A percentile compares a stretch with the other conserved stretches of the same genome.
phyloP scores from a whole-genome alignment of 2,113 vertebrate genomes.

The Engraulis encrasicolus region DNA sequence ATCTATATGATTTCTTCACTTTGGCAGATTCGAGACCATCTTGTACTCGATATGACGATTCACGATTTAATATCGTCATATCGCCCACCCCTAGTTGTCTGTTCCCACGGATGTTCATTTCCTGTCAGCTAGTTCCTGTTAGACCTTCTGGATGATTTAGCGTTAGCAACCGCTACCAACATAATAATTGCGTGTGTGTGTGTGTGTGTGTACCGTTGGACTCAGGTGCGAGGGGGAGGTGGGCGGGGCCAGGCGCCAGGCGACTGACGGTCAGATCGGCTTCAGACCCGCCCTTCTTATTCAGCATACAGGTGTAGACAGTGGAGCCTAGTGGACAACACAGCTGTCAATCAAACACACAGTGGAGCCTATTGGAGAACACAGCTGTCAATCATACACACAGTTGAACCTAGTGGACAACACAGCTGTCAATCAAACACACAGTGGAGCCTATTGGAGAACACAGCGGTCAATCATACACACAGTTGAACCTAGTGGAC shows the following conservation, averaged over 20 bases:
- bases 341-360: constrained; percentile 1
- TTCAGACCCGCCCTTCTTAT: constrained; percentile 84
- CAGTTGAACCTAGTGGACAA: constrained; percentile 80
- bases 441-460: too few species aligned
- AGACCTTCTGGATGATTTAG: background rate
- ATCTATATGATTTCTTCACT: too few species aligned
- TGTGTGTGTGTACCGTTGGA: constrained; percentile 79
- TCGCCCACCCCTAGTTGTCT: too few species aligned
- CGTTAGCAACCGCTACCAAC: background rate
- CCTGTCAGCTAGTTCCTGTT: background rate
- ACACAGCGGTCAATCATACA: too few species aligned
- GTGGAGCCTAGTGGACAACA: constrained; percentile 80
- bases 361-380: too few species aligned
- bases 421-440: constrained; percentile 7
- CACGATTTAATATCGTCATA: too few species aligned
- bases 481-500: constrained; percentile 83
- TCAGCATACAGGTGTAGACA: constrained; percentile 96
- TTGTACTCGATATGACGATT: too few species aligned
- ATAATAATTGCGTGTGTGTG: background rate
- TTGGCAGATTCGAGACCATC: too few species aligned
- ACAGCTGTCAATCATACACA: too few species aligned
- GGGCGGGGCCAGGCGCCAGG: constrained; percentile 70
- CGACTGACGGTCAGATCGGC: constrained; percentile 93
- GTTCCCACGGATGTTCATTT: too few species aligned
- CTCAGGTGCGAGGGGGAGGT: constrained; percentile 77